A percentile compares a stretch with the other conserved stretches of the same genome.
Evolutionary conservation across 1,140 invertebrate species (phyloP).

Genomic region (Eulimnadia texana): DNA sequence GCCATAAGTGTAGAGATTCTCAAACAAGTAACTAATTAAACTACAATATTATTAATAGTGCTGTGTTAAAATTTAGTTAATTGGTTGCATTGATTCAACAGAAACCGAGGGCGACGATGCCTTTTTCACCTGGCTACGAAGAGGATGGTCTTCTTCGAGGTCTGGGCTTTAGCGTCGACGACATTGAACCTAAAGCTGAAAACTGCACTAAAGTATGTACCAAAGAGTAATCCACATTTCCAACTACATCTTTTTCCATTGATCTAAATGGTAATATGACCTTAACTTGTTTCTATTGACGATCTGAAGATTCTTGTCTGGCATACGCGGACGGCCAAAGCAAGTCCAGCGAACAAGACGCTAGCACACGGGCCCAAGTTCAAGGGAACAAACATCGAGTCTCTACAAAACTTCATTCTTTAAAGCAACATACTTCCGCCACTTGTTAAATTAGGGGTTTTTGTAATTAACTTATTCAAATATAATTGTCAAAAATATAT

Average conservation of each 20-base stretch:
- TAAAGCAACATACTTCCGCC: too few species aligned
- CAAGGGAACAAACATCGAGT: constrained; percentile 44
- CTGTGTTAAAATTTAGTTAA: too few species aligned
- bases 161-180: constrained; percentile 46
- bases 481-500: too few species aligned
- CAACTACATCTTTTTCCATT: neutral
- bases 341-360: constrained; percentile 37
- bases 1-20: constrained; percentile 40
- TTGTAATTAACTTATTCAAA: too few species aligned
- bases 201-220: constrained; percentile 51
- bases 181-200: constrained; percentile 61
- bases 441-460: too few species aligned
- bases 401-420: constrained; percentile 35
- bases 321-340: constrained; percentile 75
- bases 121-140: constrained; percentile 59
- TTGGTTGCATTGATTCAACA: neutral
- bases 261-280: too few species aligned
- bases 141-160: constrained; percentile 68
- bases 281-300: constrained; percentile 11
- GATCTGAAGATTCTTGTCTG: constrained; percentile 56
- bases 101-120: constrained; percentile 53
- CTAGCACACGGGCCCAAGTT: constrained; percentile 41
- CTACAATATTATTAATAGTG: neutral
- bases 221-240: neutral
- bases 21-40: constrained; percentile 25